A percentile compares a stretch with the other conserved stretches of the same genome.
Conservation (phyloP, 2,113 vertebrate genomes). For the Spilogale gracilis region DNA sequence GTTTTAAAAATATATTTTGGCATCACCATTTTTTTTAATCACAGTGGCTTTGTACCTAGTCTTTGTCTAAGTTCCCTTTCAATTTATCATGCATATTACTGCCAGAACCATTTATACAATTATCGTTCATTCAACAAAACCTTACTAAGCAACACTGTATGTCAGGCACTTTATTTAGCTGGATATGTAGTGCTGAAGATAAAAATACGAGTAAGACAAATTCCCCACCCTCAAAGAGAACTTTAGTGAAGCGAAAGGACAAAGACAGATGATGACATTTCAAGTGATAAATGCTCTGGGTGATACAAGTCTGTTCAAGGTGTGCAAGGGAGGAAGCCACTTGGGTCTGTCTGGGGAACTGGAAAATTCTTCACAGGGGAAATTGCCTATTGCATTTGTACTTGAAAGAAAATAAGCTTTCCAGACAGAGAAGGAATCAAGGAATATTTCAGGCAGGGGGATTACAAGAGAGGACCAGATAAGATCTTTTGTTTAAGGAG, state of each 20-base stretch:
- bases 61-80: not conserved
- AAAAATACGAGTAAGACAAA: constrained; percentile 37
- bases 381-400: not conserved
- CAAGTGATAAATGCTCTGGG: not conserved
- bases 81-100: not conserved
- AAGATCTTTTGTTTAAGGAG: not conserved
- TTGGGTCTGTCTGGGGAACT: not conserved
- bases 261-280: not conserved
- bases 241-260: not conserved
- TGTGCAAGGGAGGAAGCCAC: not conserved
- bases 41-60: not conserved
- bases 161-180: constrained; percentile 9
- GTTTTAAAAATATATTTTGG: not conserved
- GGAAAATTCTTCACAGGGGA: not conserved
- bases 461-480: not conserved
- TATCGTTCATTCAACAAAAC: not conserved
- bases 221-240: constrained; percentile 12
- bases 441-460: not conserved
- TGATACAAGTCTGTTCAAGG: not conserved
- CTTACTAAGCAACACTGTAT: not conserved
- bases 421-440: constrained; percentile 1
- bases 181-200: constrained; percentile 12
- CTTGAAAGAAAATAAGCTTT: not conserved
- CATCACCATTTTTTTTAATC: not conserved
- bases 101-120: constrained; percentile 11